Base-by-base conservation (phyloP, 2,888 invertebrate genomes). In the Polia nebulosa region DNA sequence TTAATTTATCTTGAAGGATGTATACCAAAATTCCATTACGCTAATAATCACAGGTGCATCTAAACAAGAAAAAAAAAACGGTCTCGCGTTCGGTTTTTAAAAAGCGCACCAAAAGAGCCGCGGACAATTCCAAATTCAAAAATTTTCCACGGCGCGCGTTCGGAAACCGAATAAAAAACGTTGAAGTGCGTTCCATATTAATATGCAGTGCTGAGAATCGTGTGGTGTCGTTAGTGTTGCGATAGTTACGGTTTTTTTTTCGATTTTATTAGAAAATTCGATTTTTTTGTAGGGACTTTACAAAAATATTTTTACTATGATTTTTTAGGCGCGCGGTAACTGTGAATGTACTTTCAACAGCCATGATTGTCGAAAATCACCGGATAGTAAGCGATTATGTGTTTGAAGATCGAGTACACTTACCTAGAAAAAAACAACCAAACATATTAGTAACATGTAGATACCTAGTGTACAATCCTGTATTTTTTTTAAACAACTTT, bases 51-150 rank as follows among this genome's bases (percentile, higher is more conserved):
- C 27, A 58, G 22, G 70, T 68, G 62, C 59, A 76, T 77, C 73
- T 80, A 80, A 81, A 73, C 39, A 75, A 61, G 45, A 70, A 73
- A 68, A 75, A 67, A 76, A 63, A 72, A 52, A 49, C 27, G 29
- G 51, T 13, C 64, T 53, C 47, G 62, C 56, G 72, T 74, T 75
- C 82, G 76, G 81, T 75, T 83, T 84, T 80, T 78, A 77, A 78
- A 83, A 83, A 84, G 76, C 72, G 51, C 80, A 80, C 81, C 78
- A 84, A 83, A 84, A 81, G 81, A 80, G 81, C 85, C 85, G 85
- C 84, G 70, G 74, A 80, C 81, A 75, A 80, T 85, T 87, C 84
- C 69, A 84, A 87, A 87, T 87, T 88, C 82, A 79, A 83, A 84
- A 85, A 84, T 82, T 87, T 81, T 85, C 70, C 85, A 85, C 83